Conservation (phyloP, 2,888 invertebrate genomes). For the Limnephilus rhombicus region DNA sequence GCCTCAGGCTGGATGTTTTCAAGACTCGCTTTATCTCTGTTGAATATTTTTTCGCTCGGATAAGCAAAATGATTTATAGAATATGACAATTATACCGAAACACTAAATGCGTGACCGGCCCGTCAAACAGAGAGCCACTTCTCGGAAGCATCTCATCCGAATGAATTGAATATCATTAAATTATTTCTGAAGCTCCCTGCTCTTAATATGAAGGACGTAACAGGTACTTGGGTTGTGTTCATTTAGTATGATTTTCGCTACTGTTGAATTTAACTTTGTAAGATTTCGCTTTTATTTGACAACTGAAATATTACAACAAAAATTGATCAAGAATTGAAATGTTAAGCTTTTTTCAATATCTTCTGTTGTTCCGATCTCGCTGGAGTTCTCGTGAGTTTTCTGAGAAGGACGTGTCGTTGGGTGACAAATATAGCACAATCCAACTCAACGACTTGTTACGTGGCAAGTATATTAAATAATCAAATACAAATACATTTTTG, state of each 20-base stretch:
- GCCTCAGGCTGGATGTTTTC: neutral
- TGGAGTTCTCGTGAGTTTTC: too few relatives aligned
- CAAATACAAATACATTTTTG: too few relatives aligned
- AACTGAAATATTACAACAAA: neutral
- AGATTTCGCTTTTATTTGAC: neutral
- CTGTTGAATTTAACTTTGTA: neutral
- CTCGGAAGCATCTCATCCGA: constrained; percentile 5
- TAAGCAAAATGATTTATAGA: constrained; percentile 52
- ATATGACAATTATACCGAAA: constrained; percentile 57
- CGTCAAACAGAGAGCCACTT: constrained; percentile 28
- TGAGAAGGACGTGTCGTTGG: too few relatives aligned
- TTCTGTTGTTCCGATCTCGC: neutral
- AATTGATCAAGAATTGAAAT: neutral
- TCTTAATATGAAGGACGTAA: neutral
- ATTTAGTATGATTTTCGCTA: neutral
- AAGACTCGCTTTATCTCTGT: neutral
- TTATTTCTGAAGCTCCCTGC: neutral
- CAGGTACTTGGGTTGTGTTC: neutral
- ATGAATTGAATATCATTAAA: neutral
- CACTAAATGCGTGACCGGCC: constrained; percentile 49
- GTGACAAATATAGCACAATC: too few relatives aligned
- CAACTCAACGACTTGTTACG: too few relatives aligned
- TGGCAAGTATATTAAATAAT: too few relatives aligned
- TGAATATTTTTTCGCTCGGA: constrained; percentile 45
- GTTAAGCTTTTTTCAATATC: neutral